A percentile compares a stretch with the other conserved stretches of the same genome.
phyloP scores from a whole-genome alignment of 1,140 invertebrate species.

The Drepana arcuata region DNA sequence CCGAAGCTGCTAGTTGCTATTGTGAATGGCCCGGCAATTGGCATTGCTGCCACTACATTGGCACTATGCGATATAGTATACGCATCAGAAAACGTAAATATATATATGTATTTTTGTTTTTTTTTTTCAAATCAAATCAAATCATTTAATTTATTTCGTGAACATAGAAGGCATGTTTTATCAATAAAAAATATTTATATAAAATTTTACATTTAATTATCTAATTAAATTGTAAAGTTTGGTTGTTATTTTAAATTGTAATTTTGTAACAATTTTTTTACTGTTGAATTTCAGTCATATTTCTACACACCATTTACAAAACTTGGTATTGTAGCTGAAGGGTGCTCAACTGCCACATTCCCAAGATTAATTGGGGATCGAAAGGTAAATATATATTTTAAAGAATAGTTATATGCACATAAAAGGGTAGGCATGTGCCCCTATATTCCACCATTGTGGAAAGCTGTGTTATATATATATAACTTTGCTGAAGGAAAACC shows the following conservation, averaged over 20 bases:
- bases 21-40: conserved; percentile 95
- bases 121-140: too few species aligned
- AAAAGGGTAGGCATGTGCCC: too few species aligned
- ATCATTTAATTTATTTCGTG: too few species aligned
- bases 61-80: conserved; percentile 92
- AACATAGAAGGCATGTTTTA: too few species aligned
- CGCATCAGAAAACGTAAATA: conserved; percentile 74
- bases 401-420: too few species aligned
- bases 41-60: conserved; percentile 87
- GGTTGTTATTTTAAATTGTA: background rate
- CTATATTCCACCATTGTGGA: too few species aligned
- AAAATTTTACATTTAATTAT: too few species aligned
- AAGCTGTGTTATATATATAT: too few species aligned
- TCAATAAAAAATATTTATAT: too few species aligned
- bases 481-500: too few species aligned
- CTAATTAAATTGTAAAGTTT: background rate
- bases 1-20: conserved; percentile 91
- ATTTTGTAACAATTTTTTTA: background rate
- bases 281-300: conserved; percentile 78
- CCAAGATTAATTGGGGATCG: conserved; percentile 85
- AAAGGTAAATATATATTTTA: conserved; percentile 72
- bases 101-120: too few species aligned
- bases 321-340: conserved; percentile 88
- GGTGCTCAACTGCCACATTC: conserved; percentile 87
- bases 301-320: conserved; percentile 90